Base-by-base conservation (phyloP, 2,113 vertebrate species). In the Copsychus sechellarum region DNA sequence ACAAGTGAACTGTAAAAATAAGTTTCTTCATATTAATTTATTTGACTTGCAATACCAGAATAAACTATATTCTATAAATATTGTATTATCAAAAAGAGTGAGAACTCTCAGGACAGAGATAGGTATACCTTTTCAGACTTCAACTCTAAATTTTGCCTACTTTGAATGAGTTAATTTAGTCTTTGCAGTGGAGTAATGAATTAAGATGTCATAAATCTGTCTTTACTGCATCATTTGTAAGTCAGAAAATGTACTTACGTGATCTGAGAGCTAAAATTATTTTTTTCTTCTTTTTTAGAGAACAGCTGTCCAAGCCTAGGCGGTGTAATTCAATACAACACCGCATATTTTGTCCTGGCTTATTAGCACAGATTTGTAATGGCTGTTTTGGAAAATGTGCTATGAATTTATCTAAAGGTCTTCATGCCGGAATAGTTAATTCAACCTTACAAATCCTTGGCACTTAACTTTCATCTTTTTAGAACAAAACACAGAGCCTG, bases 251-350 rank as follows among this genome's bases (percentile, higher is more conserved):
- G 21, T 64, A 31, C 73, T 85, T 69, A 29, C n/a, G 66, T 81
- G 51, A 72, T 38, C 58, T 70, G 54, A 74, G 33, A 42, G 34
- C 90, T 88, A 72, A 80, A 81, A 45, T 81, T 61, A 2, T 6
- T 81, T 82, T 76, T 88, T 42, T 81, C 20, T 76, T 86, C 42
- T 60, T 45, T 90, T 93, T 89, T 73, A 76, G 85, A 90, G 76
- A 92, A 92, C 98, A 99, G 98, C 98, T 99, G 98, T 97, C 96
- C 89, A 95, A 95, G 92, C 90, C 60, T 86, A 96, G 96, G 94
- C 88, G 96, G 86, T 56, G 98, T 98, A 98, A 99, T 86, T 92
- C 73, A 95, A 88, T 98, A 91, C 76, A 86, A 51, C 70, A 64
- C 64, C 31, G 24, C 60, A 57, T 91, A 78, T 96, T 97, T 95